Percentiles rank a stretch among this genome's conserved stretches.
Conservation (phyloP, 1,140 invertebrate species). For the Diuraphis noxia region DNA sequence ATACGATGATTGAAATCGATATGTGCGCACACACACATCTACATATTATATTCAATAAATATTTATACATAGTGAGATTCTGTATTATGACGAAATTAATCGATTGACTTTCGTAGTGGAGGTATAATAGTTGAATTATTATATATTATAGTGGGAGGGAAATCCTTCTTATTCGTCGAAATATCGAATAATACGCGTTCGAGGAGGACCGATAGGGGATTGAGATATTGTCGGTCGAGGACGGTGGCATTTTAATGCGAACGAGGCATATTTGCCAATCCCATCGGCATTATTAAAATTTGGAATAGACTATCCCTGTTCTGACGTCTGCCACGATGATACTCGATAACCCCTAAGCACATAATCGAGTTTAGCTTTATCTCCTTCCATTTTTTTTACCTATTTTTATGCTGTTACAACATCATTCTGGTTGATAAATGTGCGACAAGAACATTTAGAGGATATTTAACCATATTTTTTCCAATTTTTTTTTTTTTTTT, state of each 20-base stretch:
- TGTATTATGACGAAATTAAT: not conserved
- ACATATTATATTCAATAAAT: not conserved
- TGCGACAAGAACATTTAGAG: no score
- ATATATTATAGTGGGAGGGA: not conserved
- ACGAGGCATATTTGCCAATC: constrained; percentile 42
- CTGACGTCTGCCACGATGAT: constrained; percentile 25
- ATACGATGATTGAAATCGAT: not conserved
- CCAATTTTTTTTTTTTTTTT: no score
- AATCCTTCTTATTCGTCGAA: not conserved
- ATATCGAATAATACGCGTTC: constrained; percentile 22
- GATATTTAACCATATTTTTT: no score
- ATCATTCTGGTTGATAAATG: no score
- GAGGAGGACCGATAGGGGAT: not conserved
- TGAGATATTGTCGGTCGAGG: constrained; percentile 16
- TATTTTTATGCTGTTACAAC: no score
- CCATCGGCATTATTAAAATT: constrained; percentile 46
- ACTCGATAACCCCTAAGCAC: constrained; percentile 42
- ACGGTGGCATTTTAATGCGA: constrained; percentile 47
- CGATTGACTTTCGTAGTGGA: not conserved
- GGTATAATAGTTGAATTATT: not conserved
- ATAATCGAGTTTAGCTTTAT: constrained; percentile 40
- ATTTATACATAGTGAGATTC: not conserved
- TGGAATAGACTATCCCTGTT: constrained; percentile 40
- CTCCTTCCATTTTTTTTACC: not conserved
- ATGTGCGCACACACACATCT: not conserved